These are phyloP conservation scores for Microtus ochrogaster DNA, from an alignment of 2,113 vertebrate species.

Conservation along the genomic window DNA sequence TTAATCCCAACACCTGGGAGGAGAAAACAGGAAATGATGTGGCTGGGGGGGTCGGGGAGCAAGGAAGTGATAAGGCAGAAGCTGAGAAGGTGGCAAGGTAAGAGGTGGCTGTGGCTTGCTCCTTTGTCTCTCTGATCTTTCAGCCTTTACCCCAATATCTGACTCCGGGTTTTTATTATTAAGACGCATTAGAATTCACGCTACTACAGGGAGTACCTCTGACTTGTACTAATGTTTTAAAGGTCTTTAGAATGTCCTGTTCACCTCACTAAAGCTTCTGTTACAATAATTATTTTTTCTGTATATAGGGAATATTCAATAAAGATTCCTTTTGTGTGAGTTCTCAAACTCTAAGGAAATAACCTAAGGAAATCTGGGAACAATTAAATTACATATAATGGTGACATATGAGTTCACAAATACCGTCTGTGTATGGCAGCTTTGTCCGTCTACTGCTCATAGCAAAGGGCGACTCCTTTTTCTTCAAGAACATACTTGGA, in stretches of 20 bases:
- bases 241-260: not conserved
- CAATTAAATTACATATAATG: slow-evolving; percentile 39
- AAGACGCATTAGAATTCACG: too few species aligned
- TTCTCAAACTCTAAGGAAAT: slow-evolving; percentile 37
- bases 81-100: too few species aligned
- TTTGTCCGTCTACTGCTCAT: not conserved
- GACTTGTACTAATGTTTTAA: not conserved
- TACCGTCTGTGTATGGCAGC: not conserved
- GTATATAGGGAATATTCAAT: not conserved
- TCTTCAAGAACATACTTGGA: not conserved
- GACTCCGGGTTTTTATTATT: too few species aligned
- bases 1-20: too few species aligned
- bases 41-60: too few species aligned
- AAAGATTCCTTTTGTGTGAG: not conserved
- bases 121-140: too few species aligned
- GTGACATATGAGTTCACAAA: not conserved
- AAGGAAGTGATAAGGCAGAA: too few species aligned
- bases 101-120: too few species aligned
- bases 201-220: not conserved
- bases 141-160: too few species aligned
- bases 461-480: not conserved
- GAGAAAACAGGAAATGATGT: too few species aligned
- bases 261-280: not conserved
- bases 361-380: slow-evolving; percentile 4
- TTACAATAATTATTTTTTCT: not conserved